Evolutionary conservation across 2,797 vertebrate genomes (phyloP).

Genomic region (Alauda arvensis): DNA sequence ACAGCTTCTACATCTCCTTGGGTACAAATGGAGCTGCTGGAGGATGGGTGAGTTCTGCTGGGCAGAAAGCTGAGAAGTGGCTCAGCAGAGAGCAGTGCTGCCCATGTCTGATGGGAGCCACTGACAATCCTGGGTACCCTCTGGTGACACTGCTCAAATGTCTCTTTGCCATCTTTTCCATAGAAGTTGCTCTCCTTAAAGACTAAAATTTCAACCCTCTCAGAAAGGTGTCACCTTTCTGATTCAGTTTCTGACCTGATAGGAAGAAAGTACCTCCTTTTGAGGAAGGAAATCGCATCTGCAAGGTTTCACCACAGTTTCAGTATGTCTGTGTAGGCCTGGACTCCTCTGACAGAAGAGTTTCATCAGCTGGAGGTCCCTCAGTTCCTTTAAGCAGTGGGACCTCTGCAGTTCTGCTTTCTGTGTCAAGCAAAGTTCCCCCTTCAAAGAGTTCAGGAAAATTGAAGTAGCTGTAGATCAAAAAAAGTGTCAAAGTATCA

Average conservation of each 20-base stretch:
- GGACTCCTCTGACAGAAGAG: neutral
- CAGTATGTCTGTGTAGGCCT: fast-evolving
- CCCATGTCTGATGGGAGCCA: neutral
- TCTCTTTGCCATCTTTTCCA: neutral
- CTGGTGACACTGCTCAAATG: neutral
- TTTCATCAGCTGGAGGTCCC: neutral
- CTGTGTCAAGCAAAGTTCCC: neutral
- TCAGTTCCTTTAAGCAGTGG: neutral
- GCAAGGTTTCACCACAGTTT: neutral
- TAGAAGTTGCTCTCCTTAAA: neutral
- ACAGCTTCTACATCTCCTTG: neutral
- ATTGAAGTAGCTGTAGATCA: neutral
- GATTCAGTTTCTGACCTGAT: neutral
- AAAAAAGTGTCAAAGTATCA: neutral
- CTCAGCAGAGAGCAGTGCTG: neutral
- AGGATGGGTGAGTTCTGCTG: neutral
- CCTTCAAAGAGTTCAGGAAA: neutral
- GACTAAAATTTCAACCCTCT: neutral
- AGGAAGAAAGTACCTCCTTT: neutral
- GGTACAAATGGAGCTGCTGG: neutral
- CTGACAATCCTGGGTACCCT: neutral
- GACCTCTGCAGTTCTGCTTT: neutral
- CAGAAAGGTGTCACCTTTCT: neutral
- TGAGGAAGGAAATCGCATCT: neutral
- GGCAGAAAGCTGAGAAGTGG: neutral